Conservation (phyloP, 2,113 vertebrate genomes). For the Plecotus auritus region DNA sequence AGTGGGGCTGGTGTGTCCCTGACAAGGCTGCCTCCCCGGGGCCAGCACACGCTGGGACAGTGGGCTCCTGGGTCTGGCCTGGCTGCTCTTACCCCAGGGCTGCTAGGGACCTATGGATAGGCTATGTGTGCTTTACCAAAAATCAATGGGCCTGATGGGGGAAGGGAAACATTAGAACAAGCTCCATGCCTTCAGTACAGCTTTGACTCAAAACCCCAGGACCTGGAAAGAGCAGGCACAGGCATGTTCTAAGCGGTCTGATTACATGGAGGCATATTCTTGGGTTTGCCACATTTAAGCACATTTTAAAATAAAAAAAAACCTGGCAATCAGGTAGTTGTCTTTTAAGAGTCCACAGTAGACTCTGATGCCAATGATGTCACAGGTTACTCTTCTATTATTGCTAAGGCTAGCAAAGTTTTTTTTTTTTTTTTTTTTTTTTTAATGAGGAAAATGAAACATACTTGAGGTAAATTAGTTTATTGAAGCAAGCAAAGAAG, state of each 20-base stretch:
- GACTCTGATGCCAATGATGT: constrained; percentile 27
- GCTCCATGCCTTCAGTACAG: not conserved
- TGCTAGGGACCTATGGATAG: not conserved
- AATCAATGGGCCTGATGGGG: not conserved
- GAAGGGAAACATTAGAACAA: not conserved
- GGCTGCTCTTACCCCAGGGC: not conserved
- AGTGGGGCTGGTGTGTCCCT: not conserved
- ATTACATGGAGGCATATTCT: not conserved
- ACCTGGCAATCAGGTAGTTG: not conserved
- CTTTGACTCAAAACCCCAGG: not conserved
- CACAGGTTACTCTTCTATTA: constrained; percentile 8
- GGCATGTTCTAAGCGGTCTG: not conserved
- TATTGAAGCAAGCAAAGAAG: constrained; percentile 57
- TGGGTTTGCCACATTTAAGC: not conserved
- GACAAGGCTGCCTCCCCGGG: not conserved
- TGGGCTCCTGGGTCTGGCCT: not conserved
- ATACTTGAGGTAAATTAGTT: constrained; percentile 63
- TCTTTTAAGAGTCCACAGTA: not conserved
- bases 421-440: not conserved
- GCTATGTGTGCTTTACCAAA: not conserved
- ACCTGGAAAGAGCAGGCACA: not conserved
- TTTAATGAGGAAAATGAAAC: constrained; percentile 63
- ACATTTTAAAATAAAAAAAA: not conserved
- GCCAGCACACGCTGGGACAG: not conserved
- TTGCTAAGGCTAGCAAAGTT: constrained; percentile 38